phyloP scores from a whole-genome alignment of 2,797 vertebrate genomes.

The Melopsittacus undulatus region DNA sequence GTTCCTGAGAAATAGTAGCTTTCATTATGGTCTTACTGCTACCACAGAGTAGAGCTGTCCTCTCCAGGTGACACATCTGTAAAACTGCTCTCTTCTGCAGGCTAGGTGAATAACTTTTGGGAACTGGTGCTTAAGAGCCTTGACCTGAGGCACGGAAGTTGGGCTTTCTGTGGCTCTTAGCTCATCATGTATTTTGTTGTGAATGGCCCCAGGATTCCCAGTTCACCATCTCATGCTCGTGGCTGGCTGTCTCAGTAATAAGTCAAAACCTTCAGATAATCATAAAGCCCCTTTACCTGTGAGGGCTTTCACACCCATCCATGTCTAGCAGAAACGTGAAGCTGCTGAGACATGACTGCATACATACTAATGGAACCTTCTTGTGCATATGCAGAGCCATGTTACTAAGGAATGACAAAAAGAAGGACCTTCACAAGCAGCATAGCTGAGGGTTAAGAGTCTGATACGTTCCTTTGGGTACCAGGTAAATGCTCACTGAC shows the following conservation, averaged over 20 bases:
- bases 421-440: not conserved
- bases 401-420: not conserved
- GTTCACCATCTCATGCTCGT: fast-evolving
- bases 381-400: not conserved
- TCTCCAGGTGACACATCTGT: not conserved
- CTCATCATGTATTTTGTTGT: not conserved
- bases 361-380: not conserved
- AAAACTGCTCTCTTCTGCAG: not conserved
- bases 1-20: not conserved
- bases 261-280: not conserved
- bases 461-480: fast-evolving
- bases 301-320: not conserved
- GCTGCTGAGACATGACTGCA: not conserved
- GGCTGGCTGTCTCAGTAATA: not conserved
- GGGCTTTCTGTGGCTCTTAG: not conserved
- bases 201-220: not conserved
- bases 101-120: not conserved
- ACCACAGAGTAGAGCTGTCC: not conserved
- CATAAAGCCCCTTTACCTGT: not conserved
- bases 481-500: not conserved
- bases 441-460: not conserved
- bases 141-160: not conserved
- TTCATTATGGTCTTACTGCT: not conserved
- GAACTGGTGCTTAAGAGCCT: not conserved
- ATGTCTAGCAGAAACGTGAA: not conserved